These are phyloP conservation scores for Drosophila ambigua DNA, from an alignment of 1,140 invertebrate genomes.

Conservation along the genomic window DNA sequence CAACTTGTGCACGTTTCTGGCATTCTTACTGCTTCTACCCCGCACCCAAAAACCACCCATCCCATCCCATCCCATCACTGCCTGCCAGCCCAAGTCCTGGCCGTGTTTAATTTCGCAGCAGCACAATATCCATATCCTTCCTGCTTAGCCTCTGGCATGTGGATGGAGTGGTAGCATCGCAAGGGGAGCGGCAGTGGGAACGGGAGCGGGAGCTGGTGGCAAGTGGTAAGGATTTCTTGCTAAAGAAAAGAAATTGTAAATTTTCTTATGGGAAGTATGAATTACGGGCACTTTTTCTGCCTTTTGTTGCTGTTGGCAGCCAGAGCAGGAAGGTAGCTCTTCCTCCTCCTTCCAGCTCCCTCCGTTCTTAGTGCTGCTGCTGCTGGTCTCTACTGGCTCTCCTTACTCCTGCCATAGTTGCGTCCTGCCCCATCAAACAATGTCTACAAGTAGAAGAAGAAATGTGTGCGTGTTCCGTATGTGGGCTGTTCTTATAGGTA, in stretches of 20 bases:
- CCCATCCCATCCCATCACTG: background rate
- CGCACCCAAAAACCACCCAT: too few relatives aligned
- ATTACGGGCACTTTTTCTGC: constrained; percentile 57
- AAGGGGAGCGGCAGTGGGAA: too few relatives aligned
- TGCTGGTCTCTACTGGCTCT: constrained; percentile 17
- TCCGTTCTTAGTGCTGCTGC: constrained; percentile 1
- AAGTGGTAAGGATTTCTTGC: constrained; percentile 36
- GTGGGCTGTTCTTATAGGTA: constrained; percentile 57
- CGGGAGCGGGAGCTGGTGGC: background rate
- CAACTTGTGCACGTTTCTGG: constrained; percentile 79
- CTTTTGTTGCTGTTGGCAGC: constrained; percentile 22
- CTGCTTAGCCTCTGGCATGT: constrained; percentile 52
- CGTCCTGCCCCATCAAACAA: constrained; percentile 62
- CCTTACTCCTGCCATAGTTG: constrained; percentile 15
- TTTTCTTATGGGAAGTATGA: constrained; percentile 70
- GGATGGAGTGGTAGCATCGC: background rate
- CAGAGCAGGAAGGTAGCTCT: background rate
- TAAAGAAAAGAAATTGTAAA: constrained; percentile 72
- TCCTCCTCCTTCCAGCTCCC: background rate
- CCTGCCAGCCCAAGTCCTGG: constrained; percentile 3
- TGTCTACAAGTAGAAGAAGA: constrained; percentile 49
- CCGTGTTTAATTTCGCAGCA: constrained; percentile 71
- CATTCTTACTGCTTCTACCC: constrained; percentile 11
- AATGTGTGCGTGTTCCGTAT: constrained; percentile 59
- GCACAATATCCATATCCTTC: constrained; percentile 69